phyloP scores from a whole-genome alignment of 2,797 vertebrate genomes.

The Poeciliopsis paucimaculata region DNA sequence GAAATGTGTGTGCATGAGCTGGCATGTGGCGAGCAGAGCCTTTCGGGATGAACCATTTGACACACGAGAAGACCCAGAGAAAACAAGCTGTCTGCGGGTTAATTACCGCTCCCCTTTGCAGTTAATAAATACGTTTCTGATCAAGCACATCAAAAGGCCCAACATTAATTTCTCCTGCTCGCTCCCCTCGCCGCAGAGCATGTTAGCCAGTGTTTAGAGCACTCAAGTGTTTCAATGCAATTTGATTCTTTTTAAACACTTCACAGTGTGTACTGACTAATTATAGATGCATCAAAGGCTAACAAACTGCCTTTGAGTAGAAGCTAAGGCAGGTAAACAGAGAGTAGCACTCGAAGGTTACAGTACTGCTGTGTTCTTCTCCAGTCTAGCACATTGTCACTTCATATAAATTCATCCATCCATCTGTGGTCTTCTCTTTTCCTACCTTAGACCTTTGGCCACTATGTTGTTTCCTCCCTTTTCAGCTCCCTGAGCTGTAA shows the following conservation, averaged over 20 bases:
- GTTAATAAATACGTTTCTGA: constrained; percentile 87
- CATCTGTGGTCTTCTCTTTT: constrained; percentile 39
- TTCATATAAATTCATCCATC: constrained; percentile 53
- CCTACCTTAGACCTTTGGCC: constrained; percentile 61
- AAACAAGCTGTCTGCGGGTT: constrained; percentile 85
- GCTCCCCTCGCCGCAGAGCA: constrained; percentile 67
- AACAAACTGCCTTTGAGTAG: constrained; percentile 81
- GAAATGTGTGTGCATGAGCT: constrained; percentile 55
- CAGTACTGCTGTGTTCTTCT: constrained; percentile 36
- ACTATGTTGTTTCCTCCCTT: constrained; percentile 41
- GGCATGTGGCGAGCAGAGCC: constrained; percentile 55
- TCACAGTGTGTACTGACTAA: constrained; percentile 82
- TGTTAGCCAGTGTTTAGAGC: constrained; percentile 74
- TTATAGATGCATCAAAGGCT: constrained; percentile 85
- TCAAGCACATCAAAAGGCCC: constrained; percentile 82
- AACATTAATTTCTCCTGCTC: constrained; percentile 78
- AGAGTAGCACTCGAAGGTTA: constrained; percentile 58
- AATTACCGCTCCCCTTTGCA: constrained; percentile 83
- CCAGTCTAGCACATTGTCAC: constrained; percentile 34
- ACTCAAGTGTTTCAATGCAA: constrained; percentile 80
- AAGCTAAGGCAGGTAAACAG: constrained; percentile 55
- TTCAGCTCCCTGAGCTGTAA: constrained; percentile 37
- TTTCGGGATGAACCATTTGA: constrained; percentile 80
- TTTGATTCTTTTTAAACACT: constrained; percentile 83
- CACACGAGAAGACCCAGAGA: constrained; percentile 81